These are phyloP conservation scores for Diaphora mendica DNA, from an alignment of 2,888 invertebrate species.

Conservation along the genomic window DNA sequence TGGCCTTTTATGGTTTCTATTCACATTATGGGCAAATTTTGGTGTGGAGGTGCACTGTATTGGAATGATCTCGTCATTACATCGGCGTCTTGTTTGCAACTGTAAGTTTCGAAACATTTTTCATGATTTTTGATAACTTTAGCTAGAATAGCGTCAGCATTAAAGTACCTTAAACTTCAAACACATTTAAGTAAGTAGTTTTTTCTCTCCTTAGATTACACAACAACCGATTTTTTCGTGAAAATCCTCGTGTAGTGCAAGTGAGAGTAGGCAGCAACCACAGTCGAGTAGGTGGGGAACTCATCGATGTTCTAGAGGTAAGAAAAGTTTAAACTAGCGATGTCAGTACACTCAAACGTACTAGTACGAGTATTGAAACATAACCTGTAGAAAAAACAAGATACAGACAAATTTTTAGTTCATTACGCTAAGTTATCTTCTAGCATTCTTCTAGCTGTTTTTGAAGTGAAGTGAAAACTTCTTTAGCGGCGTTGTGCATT, in stretches of 20 bases:
- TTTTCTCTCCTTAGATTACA: conserved; percentile 65
- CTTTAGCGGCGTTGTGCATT: no score
- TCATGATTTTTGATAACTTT: background rate
- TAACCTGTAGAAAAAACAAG: background rate
- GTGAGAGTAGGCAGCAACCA: conserved; percentile 79
- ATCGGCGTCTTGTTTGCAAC: conserved; percentile 77
- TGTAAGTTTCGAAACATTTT: conserved; percentile 59
- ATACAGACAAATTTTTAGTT: background rate
- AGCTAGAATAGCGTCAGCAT: background rate
- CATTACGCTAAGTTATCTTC: background rate
- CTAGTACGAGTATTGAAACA: background rate
- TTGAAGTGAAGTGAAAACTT: no score
- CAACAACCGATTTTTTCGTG: conserved; percentile 79
- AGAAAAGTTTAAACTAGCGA: background rate
- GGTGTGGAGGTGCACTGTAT: conserved; percentile 77
- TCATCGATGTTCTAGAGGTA: conserved; percentile 75
- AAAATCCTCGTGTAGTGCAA: conserved; percentile 72
- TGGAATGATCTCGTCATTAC: conserved; percentile 74
- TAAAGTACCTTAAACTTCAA: background rate
- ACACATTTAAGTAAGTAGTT: background rate
- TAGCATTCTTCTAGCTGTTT: no score
- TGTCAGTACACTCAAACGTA: background rate
- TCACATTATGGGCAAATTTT: conserved; percentile 77
- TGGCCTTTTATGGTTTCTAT: conserved; percentile 80
- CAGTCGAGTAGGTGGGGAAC: conserved; percentile 76